Conservation (phyloP, 2,797 vertebrate species). For the Halcyon chelicuti region DNA sequence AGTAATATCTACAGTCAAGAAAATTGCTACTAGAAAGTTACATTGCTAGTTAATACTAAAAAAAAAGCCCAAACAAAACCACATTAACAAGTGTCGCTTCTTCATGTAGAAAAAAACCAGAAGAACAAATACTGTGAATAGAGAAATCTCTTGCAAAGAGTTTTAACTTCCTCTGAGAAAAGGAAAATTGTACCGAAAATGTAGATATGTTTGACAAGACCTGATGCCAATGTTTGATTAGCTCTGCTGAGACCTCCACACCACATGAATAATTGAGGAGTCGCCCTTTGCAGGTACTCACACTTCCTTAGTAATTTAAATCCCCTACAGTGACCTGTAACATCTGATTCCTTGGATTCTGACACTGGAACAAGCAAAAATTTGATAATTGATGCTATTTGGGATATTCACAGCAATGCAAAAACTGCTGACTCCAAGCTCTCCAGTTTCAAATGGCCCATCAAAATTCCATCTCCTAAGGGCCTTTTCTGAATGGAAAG, state of each 20-base stretch:
- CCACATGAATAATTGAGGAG: not conserved
- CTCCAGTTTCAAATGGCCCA: not conserved
- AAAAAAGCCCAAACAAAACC: not conserved
- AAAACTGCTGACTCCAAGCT: not conserved
- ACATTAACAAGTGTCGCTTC: not conserved
- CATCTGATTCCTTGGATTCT: not conserved
- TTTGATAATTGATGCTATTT: not conserved
- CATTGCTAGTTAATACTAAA: not conserved
- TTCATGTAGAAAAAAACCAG: not conserved
- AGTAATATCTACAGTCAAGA: not conserved
- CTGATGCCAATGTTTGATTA: not conserved
- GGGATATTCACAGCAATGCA: not conserved
- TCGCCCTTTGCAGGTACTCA: not conserved
- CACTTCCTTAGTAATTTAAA: not conserved
- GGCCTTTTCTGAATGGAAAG: not conserved
- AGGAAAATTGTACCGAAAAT: not conserved
- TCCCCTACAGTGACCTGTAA: not conserved
- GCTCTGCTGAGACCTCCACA: not conserved
- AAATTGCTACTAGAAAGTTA: not conserved
- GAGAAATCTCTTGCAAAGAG: not conserved
- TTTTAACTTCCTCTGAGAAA: not conserved
- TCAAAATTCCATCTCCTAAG: not conserved
- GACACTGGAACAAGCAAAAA: not conserved
- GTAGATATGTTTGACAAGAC: not conserved
- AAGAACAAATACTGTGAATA: not conserved